Conservation (phyloP, 2,888 invertebrate species). For the Aquatica leii region DNA sequence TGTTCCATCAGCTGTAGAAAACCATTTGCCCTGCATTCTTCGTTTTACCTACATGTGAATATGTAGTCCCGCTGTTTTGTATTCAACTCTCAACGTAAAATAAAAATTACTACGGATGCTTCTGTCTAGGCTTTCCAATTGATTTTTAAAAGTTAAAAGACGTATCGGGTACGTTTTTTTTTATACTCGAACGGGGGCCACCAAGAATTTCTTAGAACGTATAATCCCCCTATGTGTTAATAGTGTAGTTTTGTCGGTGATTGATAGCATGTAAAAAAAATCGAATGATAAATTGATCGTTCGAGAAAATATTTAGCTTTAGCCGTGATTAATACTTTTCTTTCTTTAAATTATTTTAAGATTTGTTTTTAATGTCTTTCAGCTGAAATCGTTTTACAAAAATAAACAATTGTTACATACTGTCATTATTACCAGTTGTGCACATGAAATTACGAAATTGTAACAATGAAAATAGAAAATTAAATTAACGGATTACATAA, state of each 20-base stretch:
- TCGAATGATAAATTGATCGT: constrained; percentile 7
- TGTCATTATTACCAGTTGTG: no score
- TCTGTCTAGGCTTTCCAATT: constrained; percentile 9
- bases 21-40: constrained; percentile 36
- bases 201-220: constrained; percentile 18
- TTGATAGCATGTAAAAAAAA: constrained; percentile 1
- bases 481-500: neutral
- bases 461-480: constrained; percentile 8
- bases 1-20: constrained; percentile 54
- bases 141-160: neutral
- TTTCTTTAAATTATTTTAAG: neutral
- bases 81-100: constrained; percentile 20
- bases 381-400: no score
- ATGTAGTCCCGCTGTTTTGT: constrained; percentile 20
- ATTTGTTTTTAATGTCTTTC: no score
- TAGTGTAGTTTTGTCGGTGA: constrained; percentile 1
- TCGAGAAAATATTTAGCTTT: neutral
- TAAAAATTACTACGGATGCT: constrained; percentile 10
- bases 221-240: constrained; percentile 15
- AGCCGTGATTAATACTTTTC: constrained; percentile 4
- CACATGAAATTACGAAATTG: neutral
- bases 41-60: constrained; percentile 15
- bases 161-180: constrained; percentile 4
- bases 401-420: no score
- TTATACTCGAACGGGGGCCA: constrained; percentile 4